Base-by-base conservation (phyloP, 2,797 vertebrate genomes). In the Platalea minor region DNA sequence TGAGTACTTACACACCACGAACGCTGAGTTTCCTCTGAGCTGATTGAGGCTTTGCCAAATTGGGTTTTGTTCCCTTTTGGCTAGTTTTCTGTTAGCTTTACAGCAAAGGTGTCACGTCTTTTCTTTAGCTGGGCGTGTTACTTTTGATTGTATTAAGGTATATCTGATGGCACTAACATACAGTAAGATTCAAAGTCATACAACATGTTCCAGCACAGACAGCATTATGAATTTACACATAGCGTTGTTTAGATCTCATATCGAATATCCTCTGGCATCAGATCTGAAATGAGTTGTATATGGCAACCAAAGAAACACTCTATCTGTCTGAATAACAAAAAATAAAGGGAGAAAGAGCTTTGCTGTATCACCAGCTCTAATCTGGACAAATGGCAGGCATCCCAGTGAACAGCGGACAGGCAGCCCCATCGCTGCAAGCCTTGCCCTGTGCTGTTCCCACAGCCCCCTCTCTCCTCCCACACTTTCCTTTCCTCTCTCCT, bases 201-300 rank as follows among this genome's bases (percentile, higher is more conserved):
- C 68, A 95, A 91, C 95, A 54, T 96, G 96, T 97, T 93, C 85
- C 50, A 0, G 91, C 91, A 84, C 68, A 93, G 93, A 77, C 91
- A 88, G 70, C 85, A 53, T 59, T 76, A 77, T 70, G 94, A 78
- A 70, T 60, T 85, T 81, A 91, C 93, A 91, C 86, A 69, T 2
- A 50, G 53, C 0, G 0, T 35, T 92, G 88, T 96, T 96, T 63
- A 89, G 95, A 95, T 95, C 96, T 95, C 13, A 2, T 97, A 96
- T 97, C 70, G 85, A 97, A 96, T 96, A 95, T 93, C 95, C 95
- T 96, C 93, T 97, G 95, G 96, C 96, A 97, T 72, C 76, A 94
- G 95, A 97, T 97, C 95, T 97, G 92, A 97, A 94, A 95, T 87
- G 74, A 85, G 67, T 59, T 88, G 43, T 74, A 35, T 84, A 90